phyloP scores from a whole-genome alignment of 2,797 vertebrate species.

The Pteropus rufus region DNA sequence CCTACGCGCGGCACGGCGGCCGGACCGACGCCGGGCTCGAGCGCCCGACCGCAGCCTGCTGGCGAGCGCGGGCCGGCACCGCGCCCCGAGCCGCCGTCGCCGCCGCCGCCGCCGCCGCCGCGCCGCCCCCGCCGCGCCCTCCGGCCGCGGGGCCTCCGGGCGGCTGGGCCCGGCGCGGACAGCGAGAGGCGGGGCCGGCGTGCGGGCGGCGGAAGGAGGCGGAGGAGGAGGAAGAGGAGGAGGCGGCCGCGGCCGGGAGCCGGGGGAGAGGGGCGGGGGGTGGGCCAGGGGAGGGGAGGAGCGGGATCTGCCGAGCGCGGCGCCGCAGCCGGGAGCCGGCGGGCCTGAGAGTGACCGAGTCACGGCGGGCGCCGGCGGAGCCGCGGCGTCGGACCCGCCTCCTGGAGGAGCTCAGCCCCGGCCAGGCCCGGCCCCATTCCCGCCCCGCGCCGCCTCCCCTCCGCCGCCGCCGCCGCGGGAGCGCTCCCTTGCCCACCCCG shows the following conservation, averaged over 20 bases:
- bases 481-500: slow-evolving; percentile 65
- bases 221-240: slow-evolving; percentile 53
- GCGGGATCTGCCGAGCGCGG: slow-evolving; percentile 72
- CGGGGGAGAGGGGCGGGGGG: slow-evolving; percentile 51
- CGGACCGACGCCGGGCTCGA: not conserved
- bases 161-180: slow-evolving; percentile 69
- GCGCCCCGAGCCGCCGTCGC: not conserved
- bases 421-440: slow-evolving; percentile 69
- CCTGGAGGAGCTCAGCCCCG: slow-evolving; percentile 68
- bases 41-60: not conserved
- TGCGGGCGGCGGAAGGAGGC: slow-evolving; percentile 60
- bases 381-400: slow-evolving; percentile 71
- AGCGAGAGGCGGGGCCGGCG: slow-evolving; percentile 66
- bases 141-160: slow-evolving; percentile 54
- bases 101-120: not conserved
- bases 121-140: not conserved
- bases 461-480: slow-evolving; percentile 58
- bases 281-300: slow-evolving; percentile 73
- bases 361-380: slow-evolving; percentile 79
- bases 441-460: slow-evolving; percentile 70
- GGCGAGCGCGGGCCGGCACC: not conserved
- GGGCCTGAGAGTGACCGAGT: slow-evolving; percentile 81
- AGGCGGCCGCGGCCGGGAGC: slow-evolving; percentile 63
- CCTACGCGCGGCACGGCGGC: not conserved
- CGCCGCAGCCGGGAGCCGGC: slow-evolving; percentile 79